Evolutionary conservation across 2,113 vertebrate genomes (phyloP).

Genomic region (Pterocles orientalis): DNA sequence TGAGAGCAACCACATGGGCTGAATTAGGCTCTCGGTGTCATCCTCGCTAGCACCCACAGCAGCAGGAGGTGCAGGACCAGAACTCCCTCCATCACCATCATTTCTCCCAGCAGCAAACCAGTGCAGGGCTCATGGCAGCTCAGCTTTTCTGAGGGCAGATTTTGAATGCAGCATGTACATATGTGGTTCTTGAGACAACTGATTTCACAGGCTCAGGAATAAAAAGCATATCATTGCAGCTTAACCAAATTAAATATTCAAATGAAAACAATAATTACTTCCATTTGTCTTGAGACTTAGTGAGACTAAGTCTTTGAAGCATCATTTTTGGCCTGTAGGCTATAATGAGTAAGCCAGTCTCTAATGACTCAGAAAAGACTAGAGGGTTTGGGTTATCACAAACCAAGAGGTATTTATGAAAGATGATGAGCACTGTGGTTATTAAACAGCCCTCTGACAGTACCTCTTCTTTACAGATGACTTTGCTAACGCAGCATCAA

Average conservation of each 20-base stretch:
- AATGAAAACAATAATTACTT: constrained; percentile 69
- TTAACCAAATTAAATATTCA: constrained; percentile 74
- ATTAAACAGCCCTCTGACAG: not conserved
- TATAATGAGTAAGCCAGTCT: constrained; percentile 47
- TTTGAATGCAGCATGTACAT: not conserved
- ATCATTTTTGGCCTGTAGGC: constrained; percentile 53
- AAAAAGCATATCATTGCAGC: not conserved
- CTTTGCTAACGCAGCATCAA: not conserved
- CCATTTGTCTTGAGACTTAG: constrained; percentile 66
- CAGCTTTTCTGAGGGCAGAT: not conserved
- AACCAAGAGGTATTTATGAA: constrained; percentile 37
- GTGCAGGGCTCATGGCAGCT: not conserved
- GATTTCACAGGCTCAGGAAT: not conserved
- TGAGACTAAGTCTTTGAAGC: constrained; percentile 69
- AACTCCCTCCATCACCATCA: not conserved
- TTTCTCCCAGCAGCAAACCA: not conserved
- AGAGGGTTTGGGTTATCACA: not conserved
- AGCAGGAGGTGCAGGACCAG: not conserved
- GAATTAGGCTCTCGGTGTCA: not conserved
- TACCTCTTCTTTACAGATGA: not conserved
- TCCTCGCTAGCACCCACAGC: not conserved
- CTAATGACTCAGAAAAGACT: constrained; percentile 29
- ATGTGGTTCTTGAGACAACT: not conserved
- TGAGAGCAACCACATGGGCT: not conserved
- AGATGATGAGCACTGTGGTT: not conserved